Percentiles rank a stretch among this genome's conserved stretches.
Evolutionary conservation across 1,140 invertebrate genomes (phyloP).

Genomic region (Mamestra configurata): DNA sequence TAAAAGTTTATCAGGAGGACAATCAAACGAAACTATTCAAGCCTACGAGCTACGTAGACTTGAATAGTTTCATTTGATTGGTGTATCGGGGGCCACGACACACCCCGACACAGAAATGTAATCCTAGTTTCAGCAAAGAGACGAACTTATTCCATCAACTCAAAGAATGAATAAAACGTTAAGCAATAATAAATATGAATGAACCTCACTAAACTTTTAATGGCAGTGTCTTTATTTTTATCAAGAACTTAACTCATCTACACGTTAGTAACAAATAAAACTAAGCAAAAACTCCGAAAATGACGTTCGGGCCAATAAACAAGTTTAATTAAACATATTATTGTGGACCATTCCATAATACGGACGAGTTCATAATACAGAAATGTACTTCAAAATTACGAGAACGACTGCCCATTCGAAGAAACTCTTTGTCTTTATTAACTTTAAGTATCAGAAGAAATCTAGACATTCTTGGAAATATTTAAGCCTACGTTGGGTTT

Average conservation of each 20-base stretch:
- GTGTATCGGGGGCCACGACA: too few relatives aligned
- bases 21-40: too few relatives aligned
- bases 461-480: too few relatives aligned
- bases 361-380: not conserved
- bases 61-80: too few relatives aligned
- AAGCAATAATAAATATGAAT: not conserved
- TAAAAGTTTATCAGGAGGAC: too few relatives aligned
- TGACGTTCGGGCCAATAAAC: not conserved
- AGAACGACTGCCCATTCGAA: not conserved
- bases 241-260: not conserved
- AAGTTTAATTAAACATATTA: conserved; percentile 21
- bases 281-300: not conserved
- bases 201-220: not conserved
- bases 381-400: conserved; percentile 8
- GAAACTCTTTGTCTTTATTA: not conserved
- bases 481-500: too few relatives aligned
- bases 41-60: too few relatives aligned
- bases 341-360: too few relatives aligned
- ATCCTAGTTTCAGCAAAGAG: too few relatives aligned
- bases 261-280: not conserved
- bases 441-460: not conserved
- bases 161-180: too few relatives aligned
- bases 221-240: not conserved
- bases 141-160: too few relatives aligned
- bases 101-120: too few relatives aligned